Percentiles rank a stretch among this genome's conserved stretches.
Conservation (phyloP, 2,797 vertebrate species). For the Choloepus didactylus region DNA sequence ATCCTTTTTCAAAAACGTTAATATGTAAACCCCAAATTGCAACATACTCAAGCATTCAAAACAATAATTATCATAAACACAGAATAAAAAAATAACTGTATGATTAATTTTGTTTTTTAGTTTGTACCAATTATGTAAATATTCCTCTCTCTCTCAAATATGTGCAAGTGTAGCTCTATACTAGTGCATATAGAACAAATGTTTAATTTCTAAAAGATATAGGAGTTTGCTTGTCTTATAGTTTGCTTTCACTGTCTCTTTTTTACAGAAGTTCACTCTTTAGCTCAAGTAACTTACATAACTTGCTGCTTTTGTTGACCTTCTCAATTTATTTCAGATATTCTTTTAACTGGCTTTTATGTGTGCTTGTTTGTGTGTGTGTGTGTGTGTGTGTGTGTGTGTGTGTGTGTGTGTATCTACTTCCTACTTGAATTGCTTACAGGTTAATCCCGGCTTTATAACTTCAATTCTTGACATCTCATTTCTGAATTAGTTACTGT, state of each 20-base stretch:
- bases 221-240: not conserved
- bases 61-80: not conserved
- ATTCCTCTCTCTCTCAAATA: not conserved
- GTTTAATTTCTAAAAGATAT: slow-evolving; percentile 22
- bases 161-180: not conserved
- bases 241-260: slow-evolving; percentile 8
- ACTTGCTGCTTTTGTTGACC: slow-evolving; percentile 78
- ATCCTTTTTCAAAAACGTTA: not conserved
- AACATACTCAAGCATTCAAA: not conserved
- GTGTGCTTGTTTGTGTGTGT: slow-evolving; percentile 40
- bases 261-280: slow-evolving; percentile 33
- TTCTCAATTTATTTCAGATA: slow-evolving; percentile 84
- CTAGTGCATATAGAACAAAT: not conserved
- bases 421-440: slow-evolving; percentile 85
- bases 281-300: slow-evolving; percentile 58
- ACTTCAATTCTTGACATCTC: slow-evolving; percentile 85
- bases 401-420: slow-evolving; percentile 43
- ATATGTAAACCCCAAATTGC: not conserved
- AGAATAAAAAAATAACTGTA: not conserved
- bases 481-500: slow-evolving; percentile 88
- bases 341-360: slow-evolving; percentile 80
- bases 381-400: slow-evolving; percentile 53
- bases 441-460: slow-evolving; percentile 85
- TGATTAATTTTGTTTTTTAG: not conserved
- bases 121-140: slow-evolving; percentile 30